Conservation (phyloP, 2,888 invertebrate species). For the Phymatocera aterrima region DNA sequence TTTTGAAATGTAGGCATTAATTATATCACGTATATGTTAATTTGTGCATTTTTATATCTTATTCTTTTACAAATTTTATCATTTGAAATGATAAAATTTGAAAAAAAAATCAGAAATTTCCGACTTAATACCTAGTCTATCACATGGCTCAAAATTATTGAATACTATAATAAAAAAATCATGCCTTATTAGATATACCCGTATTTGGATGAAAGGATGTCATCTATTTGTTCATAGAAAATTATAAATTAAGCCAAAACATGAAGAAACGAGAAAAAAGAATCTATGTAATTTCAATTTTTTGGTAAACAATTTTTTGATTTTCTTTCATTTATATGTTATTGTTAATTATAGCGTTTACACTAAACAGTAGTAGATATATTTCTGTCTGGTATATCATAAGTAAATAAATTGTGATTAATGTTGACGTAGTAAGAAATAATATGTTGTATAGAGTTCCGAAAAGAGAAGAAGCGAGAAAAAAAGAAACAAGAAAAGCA, state of each 20-base stretch:
- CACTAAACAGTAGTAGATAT: neutral
- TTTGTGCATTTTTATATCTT: too few species aligned
- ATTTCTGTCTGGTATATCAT: conserved; percentile 24
- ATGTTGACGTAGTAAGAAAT: conserved; percentile 37
- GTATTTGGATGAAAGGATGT: too few species aligned
- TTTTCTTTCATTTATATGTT: conserved; percentile 15
- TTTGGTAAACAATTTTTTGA: conserved; percentile 5
- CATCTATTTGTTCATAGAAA: too few species aligned
- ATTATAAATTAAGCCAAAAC: neutral
- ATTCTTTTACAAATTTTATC: too few species aligned
- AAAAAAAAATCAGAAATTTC: too few species aligned
- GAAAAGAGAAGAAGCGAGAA: too few species aligned
- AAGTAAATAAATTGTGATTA: conserved; percentile 30
- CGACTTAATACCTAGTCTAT: too few species aligned
- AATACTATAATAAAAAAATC: conserved; percentile 33
- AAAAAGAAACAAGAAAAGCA: conserved; percentile 16
- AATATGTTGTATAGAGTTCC: conserved; percentile 15
- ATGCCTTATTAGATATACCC: conserved; percentile 42
- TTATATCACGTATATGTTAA: too few species aligned
- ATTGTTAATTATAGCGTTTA: conserved; percentile 9
- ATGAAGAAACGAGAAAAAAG: neutral
- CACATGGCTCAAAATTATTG: too few species aligned
- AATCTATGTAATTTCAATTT: conserved; percentile 1
- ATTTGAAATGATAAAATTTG: too few species aligned
- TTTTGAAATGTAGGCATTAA: too few species aligned